These are phyloP conservation scores for Calliopsis andreniformis DNA, from an alignment of 1,140 invertebrate species.

Conservation along the genomic window DNA sequence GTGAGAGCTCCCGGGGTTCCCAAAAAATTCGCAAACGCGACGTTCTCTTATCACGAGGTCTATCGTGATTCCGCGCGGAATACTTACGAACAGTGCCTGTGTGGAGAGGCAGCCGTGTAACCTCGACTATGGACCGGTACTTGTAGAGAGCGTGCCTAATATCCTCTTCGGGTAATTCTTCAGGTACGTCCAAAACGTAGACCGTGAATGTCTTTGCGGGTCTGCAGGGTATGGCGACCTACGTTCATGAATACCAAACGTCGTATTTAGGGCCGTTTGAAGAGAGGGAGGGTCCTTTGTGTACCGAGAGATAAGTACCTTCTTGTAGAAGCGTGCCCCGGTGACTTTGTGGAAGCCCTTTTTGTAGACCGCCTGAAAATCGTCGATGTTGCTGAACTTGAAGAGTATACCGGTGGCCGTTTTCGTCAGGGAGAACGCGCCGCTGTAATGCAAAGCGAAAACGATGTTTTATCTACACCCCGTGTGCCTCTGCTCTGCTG, in stretches of 20 bases:
- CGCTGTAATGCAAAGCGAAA: constrained; percentile 79
- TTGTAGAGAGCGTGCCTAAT: constrained; percentile 90
- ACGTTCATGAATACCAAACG: constrained; percentile 57
- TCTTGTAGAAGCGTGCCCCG: constrained; percentile 88
- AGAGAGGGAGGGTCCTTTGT: constrained; percentile 65
- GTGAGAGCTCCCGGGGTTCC: too few species aligned
- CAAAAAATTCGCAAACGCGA: neutral
- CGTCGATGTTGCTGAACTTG: constrained; percentile 92
- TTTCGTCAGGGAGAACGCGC: constrained; percentile 91
- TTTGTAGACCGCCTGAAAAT: constrained; percentile 91
- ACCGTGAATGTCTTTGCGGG: constrained; percentile 91
- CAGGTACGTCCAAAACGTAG: constrained; percentile 90
- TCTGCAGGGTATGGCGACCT: constrained; percentile 91
- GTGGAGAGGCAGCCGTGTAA: constrained; percentile 83
- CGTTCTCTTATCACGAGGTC: neutral
- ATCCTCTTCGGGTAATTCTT: constrained; percentile 91
- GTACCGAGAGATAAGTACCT: constrained; percentile 81
- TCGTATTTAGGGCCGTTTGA: constrained; percentile 47
- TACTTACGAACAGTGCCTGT: constrained; percentile 78
- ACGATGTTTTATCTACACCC: constrained; percentile 7
- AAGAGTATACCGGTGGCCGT: constrained; percentile 93
- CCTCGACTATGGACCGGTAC: constrained; percentile 89
- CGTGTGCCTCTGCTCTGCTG: neutral
- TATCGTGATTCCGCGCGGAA: neutral
- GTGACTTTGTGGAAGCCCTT: constrained; percentile 93